Percentiles rank a stretch among this genome's conserved stretches.
These are phyloP conservation scores for Odobenus rosmarus DNA, from an alignment of 2,113 vertebrate species.

Conservation along the genomic window DNA sequence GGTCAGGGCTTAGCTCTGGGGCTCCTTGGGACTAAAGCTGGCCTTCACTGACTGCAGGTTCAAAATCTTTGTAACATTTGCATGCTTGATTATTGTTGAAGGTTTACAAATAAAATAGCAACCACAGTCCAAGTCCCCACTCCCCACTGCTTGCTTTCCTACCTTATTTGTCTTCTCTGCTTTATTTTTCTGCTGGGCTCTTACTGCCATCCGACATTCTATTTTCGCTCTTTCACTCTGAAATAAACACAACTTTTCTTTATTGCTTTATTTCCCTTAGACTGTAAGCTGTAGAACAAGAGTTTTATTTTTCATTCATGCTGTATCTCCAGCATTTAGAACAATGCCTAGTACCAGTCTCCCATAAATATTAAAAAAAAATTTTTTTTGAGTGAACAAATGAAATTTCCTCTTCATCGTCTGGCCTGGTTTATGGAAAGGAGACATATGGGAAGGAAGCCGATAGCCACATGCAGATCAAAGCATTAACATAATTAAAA, in stretches of 20 bases:
- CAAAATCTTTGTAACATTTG: not conserved
- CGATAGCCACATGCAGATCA: not conserved
- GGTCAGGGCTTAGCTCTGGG: not conserved
- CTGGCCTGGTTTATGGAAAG: not conserved
- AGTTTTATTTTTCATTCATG: not conserved
- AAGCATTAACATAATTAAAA: not conserved
- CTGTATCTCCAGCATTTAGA: not conserved
- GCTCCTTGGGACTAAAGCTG: not conserved
- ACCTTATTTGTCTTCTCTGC: not conserved
- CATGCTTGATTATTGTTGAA: not conserved
- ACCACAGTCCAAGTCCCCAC: accelerated
- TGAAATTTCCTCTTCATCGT: not conserved
- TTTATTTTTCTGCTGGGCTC: not conserved
- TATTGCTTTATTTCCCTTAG: not conserved
- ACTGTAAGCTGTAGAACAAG: not conserved
- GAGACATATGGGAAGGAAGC: not conserved
- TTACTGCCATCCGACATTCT: not conserved
- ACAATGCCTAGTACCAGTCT: not conserved
- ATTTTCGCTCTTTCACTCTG: not conserved
- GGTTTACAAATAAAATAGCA: not conserved
- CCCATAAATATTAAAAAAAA: not conserved
- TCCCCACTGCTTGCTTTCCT: not conserved
- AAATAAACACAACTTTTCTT: not conserved
- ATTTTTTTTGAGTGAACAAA: not conserved
- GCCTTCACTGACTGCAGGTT: too few relatives aligned